These are phyloP conservation scores for Falco novaeseelandiae DNA, from an alignment of 2,797 vertebrate genomes.

Conservation along the genomic window DNA sequence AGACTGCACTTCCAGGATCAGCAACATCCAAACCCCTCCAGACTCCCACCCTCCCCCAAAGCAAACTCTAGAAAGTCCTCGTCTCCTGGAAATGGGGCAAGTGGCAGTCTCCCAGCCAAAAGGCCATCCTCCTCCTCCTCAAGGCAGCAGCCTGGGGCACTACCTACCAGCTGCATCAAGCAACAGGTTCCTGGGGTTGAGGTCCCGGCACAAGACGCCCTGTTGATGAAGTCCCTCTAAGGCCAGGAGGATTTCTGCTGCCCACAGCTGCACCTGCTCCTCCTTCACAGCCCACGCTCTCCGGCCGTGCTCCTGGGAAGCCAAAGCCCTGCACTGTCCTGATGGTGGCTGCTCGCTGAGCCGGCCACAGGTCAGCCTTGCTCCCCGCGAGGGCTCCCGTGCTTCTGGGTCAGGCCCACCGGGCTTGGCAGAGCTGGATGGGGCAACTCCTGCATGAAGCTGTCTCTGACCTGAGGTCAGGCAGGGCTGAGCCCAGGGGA, in stretches of 20 bases:
- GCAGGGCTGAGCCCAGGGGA: conserved; percentile 26
- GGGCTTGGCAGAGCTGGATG: background rate
- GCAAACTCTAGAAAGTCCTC: background rate
- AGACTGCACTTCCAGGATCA: background rate
- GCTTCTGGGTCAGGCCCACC: background rate
- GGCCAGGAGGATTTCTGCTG: conserved; percentile 90
- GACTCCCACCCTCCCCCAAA: background rate
- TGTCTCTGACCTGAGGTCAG: background rate
- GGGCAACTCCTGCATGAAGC: background rate
- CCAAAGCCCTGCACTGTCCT: background rate
- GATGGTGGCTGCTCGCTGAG: background rate
- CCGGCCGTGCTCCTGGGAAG: background rate
- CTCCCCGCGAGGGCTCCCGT: background rate
- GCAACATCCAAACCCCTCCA: background rate
- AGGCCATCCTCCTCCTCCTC: background rate
- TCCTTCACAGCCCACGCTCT: conserved; percentile 83
- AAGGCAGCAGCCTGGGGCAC: background rate
- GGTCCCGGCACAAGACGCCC: conserved; percentile 91
- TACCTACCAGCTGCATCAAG: conserved; percentile 87
- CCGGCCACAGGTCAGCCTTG: background rate
- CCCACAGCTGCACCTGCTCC: conserved; percentile 88
- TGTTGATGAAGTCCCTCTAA: conserved; percentile 95
- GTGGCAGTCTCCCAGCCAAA: background rate
- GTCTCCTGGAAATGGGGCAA: background rate
- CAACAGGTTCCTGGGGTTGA: conserved; percentile 93